These are phyloP conservation scores for Melipona beecheii DNA, from an alignment of 2,888 invertebrate species.

Conservation along the genomic window DNA sequence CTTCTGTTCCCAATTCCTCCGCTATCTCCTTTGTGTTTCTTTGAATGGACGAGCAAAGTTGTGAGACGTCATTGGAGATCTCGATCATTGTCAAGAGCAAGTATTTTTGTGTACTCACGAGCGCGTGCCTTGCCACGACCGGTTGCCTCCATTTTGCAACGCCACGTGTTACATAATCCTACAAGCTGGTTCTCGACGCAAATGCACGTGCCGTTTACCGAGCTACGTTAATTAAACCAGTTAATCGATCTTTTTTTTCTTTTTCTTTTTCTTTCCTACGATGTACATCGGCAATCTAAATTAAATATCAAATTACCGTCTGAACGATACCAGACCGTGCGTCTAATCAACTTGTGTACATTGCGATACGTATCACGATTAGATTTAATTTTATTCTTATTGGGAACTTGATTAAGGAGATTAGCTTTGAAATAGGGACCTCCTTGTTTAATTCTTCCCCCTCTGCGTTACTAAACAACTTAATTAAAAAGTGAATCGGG, in stretches of 20 bases:
- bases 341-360: background rate
- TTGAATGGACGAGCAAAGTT: background rate
- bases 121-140: conserved; percentile 47
- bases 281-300: background rate
- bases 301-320: background rate
- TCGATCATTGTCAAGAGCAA: conserved; percentile 58
- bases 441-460: background rate
- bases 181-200: background rate
- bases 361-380: no score
- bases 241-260: background rate
- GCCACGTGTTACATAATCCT: conserved; percentile 31
- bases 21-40: background rate
- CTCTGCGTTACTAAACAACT: no score
- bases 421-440: background rate
- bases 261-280: background rate
- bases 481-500: background rate
- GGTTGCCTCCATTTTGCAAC: conserved; percentile 48
- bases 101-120: conserved; percentile 49
- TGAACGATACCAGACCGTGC: background rate
- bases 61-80: background rate
- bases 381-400: background rate
- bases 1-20: background rate
- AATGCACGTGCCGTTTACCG: conserved; percentile 19
- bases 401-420: no score
- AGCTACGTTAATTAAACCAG: conserved; percentile 1